Evolutionary conservation across 2,797 vertebrate genomes (phyloP), one percentile per base, ranked within the genome.

Genomic region (Helicolenus hilgendorfi): DNA sequence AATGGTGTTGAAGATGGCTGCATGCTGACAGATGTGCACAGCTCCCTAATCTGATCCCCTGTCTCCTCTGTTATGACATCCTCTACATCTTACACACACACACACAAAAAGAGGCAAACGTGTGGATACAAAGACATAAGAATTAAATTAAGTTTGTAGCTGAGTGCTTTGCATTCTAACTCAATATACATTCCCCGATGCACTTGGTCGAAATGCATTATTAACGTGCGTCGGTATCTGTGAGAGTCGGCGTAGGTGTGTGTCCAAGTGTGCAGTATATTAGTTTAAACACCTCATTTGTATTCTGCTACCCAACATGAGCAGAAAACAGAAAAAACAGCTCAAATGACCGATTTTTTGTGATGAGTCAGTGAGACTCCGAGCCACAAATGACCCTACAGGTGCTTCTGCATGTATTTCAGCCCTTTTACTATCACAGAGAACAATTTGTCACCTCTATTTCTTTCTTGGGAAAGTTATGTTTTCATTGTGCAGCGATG

Each of bases 101-200:
- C 71, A 71, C 31, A 38, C 31, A 65, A 27, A 73, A 49, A 59
- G 38, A 74, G 71, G 72, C 72, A 85, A 87, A 91, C 11, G 76
- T 81, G 84, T 59, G 55, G 55, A 86, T 81, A 86, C 91, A 92
- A 92, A 92, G 86, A 85, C 71, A 84, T 80, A 77, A 85, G 83
- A 89, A 88, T 92, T 78, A 85, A 95, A 97, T 96, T 93, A 93
- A 90, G 92, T 95, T 93, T 92, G 77, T 79, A 89, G 93, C 86
- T 87, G 88, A 95, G 89, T 91, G 89, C 91, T 97, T 96, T 97
- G 94, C 96, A 97, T 97, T 86, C 71, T 97, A 97, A 97, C 96
- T 96, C 88, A 95, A 97, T 97, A 96, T 84, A 80, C 77, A 68
- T 79, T 87, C 87, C 89, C 81, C 10, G 59, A 88, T 88, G 92